Percentiles rank a stretch among this genome's conserved stretches.
Conservation (phyloP, 2,797 vertebrate genomes). For the Octomys mimax region DNA sequence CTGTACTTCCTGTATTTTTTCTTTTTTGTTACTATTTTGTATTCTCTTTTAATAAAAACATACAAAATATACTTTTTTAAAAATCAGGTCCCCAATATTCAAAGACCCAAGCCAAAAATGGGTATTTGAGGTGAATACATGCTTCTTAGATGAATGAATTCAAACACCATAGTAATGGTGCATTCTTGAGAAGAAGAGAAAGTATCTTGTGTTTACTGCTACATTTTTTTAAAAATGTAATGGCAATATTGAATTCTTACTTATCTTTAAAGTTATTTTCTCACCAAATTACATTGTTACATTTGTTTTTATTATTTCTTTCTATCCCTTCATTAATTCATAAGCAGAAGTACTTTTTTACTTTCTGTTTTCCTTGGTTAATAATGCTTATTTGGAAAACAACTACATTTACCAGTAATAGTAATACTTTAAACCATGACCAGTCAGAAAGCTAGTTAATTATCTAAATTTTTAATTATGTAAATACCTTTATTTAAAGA, state of each 20-base stretch:
- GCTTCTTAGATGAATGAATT: no score
- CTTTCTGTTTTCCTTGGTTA: neutral
- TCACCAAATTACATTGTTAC: neutral
- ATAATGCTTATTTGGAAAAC: neutral
- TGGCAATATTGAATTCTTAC: neutral
- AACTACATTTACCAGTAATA: neutral
- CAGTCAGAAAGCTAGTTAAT: neutral
- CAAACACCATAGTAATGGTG: neutral
- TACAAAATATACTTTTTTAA: no score
- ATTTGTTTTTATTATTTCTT: constrained; percentile 29
- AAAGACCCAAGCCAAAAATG: no score
- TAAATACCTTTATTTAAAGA: no score
- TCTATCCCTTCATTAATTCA: neutral
- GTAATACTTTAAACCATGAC: neutral
- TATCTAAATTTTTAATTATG: neutral
- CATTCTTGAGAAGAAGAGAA: neutral
- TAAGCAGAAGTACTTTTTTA: neutral
- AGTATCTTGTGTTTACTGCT: neutral
- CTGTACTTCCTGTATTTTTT: no score
- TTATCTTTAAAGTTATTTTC: neutral
- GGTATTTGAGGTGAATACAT: no score
- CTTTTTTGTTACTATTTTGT: no score
- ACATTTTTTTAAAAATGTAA: neutral
- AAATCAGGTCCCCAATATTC: no score
- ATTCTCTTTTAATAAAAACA: no score